Base-by-base conservation (phyloP, 1,140 invertebrate species). In the Trachymyrmex cornetzi region DNA sequence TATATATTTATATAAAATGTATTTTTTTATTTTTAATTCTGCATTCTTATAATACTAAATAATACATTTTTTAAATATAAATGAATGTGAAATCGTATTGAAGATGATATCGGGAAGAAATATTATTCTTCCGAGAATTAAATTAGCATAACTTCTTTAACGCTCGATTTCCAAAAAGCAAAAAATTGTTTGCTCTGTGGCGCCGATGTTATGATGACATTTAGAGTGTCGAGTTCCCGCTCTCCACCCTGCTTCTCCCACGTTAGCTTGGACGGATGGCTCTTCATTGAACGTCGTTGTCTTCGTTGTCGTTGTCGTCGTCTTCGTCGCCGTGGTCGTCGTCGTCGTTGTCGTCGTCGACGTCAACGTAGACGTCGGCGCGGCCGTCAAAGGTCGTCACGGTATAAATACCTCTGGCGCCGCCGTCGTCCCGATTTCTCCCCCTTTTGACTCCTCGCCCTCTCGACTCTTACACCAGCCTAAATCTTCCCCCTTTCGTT, bases 321-420 rank as follows among this genome's bases (percentile, higher is more conserved):
- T 44, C 50, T 16, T 38, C 3, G 19, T 61, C 66, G 57, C 48
- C 44, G 74, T 3, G 16, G 59, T 59, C n/a, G 50, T 22, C 79
- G 86, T 77, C 53, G 53, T n/a, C 14, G 53, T 57, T 4, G 19
- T 57, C 55, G 55, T 57, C 19, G 55, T 57, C n/a, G 64, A 48
- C 71, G 86, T 85, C 63, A 50, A 66, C 79, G 79, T 87, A 71
- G 69, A 61, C 86, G 86, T 81, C 88, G 85, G 77, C 89, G 77
- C 69, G 79, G 72, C 90, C 92, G 92, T 91, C 92, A 92, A 92
- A 92, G 91, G 91, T 92, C 91, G 91, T 77, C 90, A 84, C 77
- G 87, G 81, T 93, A 92, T 93, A 93, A 93, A 93, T 93, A 93
- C 87, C 87, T 77, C 80, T 89, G 92, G 92, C 92, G 92, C 92